Conservation (phyloP, 2,888 invertebrate species). For the Spilosoma lubricipeda region DNA sequence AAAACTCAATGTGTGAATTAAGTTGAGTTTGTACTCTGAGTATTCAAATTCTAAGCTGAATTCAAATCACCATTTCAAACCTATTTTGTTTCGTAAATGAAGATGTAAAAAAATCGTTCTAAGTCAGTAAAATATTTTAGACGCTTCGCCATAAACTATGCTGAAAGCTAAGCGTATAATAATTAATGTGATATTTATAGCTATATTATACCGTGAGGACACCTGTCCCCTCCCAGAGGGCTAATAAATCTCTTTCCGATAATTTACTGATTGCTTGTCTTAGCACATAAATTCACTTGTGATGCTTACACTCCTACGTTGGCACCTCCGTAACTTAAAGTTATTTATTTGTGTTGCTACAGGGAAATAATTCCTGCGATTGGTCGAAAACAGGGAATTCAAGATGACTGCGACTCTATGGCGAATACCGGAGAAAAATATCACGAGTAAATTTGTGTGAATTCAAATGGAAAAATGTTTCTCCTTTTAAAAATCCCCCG, state of each 20-base stretch:
- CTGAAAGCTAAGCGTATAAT: constrained; percentile 38
- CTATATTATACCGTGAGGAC: constrained; percentile 55
- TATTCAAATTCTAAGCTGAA: too few species aligned
- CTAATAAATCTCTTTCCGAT: constrained; percentile 70
- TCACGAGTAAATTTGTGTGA: constrained; percentile 19
- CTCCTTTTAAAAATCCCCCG: constrained; percentile 15
- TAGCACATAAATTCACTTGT: constrained; percentile 50
- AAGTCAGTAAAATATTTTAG: neutral
- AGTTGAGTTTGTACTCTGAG: too few species aligned
- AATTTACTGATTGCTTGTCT: constrained; percentile 76
- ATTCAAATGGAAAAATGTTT: constrained; percentile 24
- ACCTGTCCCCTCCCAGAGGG: constrained; percentile 58
- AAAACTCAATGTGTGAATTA: too few species aligned
- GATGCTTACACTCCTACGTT: constrained; percentile 45
- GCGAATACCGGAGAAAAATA: constrained; percentile 27
- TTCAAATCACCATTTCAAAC: neutral
- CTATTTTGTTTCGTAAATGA: neutral
- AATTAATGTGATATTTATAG: constrained; percentile 52
- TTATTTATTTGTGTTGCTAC: constrained; percentile 77
- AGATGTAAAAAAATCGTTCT: neutral
- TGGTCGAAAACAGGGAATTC: constrained; percentile 43
- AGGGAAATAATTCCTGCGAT: constrained; percentile 58
- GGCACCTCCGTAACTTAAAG: constrained; percentile 61
- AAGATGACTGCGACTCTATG: constrained; percentile 32
- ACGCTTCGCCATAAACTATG: constrained; percentile 17